Evolutionary conservation across 2,113 vertebrate species (phyloP).

Genomic region (Caloenas nicobarica): DNA sequence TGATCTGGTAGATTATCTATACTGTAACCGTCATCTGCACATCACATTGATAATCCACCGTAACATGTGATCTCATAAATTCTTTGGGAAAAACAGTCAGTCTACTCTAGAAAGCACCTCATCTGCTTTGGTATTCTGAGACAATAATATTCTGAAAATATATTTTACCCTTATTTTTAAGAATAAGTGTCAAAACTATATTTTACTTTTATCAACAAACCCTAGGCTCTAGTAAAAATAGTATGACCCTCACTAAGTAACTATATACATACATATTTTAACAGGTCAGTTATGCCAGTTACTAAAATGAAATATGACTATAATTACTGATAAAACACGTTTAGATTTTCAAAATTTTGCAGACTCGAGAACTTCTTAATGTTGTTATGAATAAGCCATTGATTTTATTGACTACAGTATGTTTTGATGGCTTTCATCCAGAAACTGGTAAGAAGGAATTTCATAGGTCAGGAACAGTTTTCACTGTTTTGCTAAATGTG

Average conservation of each 20-base stretch:
- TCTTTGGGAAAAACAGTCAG: not conserved
- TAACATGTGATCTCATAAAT: not conserved
- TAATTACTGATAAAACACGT: not conserved
- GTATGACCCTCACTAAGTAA: not conserved
- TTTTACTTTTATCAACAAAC: not conserved
- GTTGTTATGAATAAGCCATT: not conserved
- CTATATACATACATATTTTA: not conserved
- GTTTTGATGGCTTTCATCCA: not conserved
- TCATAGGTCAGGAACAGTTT: not conserved
- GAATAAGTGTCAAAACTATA: not conserved
- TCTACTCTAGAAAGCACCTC: not conserved
- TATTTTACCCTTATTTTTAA: not conserved
- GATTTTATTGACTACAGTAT: not conserved
- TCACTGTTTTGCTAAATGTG: not conserved
- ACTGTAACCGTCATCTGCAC: not conserved
- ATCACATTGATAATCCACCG: not conserved
- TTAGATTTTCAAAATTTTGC: not conserved
- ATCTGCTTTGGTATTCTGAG: not conserved
- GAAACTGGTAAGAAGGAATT: not conserved
- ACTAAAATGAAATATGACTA: not conserved
- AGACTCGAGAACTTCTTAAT: not conserved
- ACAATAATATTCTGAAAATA: not conserved
- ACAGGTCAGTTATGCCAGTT: not conserved
- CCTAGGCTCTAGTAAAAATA: not conserved
- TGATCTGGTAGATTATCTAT: not conserved